Evolutionary conservation across 1,140 invertebrate species (phyloP).

Genomic region (Lerema accius): DNA sequence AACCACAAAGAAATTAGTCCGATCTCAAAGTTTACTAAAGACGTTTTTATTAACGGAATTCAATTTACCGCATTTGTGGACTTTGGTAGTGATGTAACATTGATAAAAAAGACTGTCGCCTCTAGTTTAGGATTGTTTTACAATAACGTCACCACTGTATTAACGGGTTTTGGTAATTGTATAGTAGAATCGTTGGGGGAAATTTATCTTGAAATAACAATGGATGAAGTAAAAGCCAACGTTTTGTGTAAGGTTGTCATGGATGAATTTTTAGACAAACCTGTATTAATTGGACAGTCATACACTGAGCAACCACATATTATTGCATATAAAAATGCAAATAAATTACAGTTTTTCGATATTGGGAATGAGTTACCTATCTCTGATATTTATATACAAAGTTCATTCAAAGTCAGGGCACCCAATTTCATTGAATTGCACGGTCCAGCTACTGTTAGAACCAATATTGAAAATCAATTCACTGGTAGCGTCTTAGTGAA

Average conservation of each 20-base stretch:
- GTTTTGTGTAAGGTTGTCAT: slow-evolving; percentile 17
- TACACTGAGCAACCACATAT: slow-evolving; percentile 31
- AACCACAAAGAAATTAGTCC: too few relatives aligned
- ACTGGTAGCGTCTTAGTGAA: too few relatives aligned
- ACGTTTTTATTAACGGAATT: slow-evolving; percentile 12
- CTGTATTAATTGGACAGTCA: slow-evolving; percentile 21
- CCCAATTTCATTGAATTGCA: neutral
- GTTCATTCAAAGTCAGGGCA: neutral
- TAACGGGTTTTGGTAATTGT: slow-evolving; percentile 37
- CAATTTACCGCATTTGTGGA: slow-evolving; percentile 28
- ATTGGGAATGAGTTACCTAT: neutral
- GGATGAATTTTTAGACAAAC: slow-evolving; percentile 19
- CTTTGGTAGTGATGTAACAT: slow-evolving; percentile 31
- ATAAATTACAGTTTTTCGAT: slow-evolving; percentile 5
- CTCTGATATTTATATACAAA: neutral
- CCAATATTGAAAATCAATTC: too few relatives aligned
- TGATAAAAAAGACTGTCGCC: slow-evolving; percentile 13
- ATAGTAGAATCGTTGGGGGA: slow-evolving; percentile 7
- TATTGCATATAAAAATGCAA: slow-evolving; percentile 18
- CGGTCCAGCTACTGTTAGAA: too few relatives aligned
- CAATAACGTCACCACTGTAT: slow-evolving; percentile 4
- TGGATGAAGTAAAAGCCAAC: slow-evolving; percentile 29
- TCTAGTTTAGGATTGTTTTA: slow-evolving; percentile 5
- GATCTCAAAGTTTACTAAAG: slow-evolving; percentile 35
- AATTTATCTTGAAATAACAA: slow-evolving; percentile 13